phyloP scores from a whole-genome alignment of 2,113 vertebrate species.

The Thermophis baileyi region DNA sequence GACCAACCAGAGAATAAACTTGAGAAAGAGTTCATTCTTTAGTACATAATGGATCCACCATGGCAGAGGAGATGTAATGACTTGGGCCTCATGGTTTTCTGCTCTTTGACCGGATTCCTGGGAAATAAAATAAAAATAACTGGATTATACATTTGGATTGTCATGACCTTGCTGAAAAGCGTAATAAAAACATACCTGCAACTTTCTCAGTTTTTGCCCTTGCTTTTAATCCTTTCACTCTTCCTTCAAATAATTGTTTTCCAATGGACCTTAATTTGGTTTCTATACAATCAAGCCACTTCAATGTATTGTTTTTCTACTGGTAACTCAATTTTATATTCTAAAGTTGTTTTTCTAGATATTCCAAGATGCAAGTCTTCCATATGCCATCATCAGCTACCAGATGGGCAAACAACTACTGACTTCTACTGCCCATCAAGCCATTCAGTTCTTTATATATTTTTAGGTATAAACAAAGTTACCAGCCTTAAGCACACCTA shows the following conservation, averaged over 20 bases:
- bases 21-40: slow-evolving; percentile 73
- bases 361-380: not conserved
- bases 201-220: not conserved
- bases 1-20: slow-evolving; percentile 85
- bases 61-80: not conserved
- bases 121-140: not conserved
- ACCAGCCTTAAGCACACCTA: not conserved
- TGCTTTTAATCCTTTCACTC: not conserved
- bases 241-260: not conserved
- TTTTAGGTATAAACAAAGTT: not conserved
- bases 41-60: slow-evolving; percentile 39
- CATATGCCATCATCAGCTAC: not conserved
- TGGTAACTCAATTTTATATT: not conserved
- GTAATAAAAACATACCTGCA: not conserved
- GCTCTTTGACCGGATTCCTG: slow-evolving; percentile 30
- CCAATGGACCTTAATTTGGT: not conserved
- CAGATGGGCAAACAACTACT: not conserved
- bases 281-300: not conserved
- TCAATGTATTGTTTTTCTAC: not conserved
- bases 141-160: not conserved
- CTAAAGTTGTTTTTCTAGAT: not conserved
- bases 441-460: not conserved
- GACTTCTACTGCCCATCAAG: not conserved
- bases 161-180: not conserved
- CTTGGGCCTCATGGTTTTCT: not conserved